Evolutionary conservation across 1,140 invertebrate genomes (phyloP), one percentile per base, ranked within the genome.

Genomic region (Chironomus tepperi): DNA sequence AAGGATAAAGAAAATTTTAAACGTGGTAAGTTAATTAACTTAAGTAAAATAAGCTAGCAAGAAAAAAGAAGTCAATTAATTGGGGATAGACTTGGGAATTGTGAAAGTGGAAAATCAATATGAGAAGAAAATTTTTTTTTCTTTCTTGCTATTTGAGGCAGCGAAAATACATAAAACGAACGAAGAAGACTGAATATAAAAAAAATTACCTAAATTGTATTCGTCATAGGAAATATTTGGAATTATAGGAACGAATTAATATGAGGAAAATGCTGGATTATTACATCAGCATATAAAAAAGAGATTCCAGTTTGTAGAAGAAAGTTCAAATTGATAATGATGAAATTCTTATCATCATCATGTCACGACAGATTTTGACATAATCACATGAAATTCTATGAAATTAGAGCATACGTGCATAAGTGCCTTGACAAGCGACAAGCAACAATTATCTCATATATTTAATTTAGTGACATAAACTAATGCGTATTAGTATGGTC

Each of bases 121-220:
- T 57, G 12, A 57, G n/a, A 57, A 57, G n/a, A 57, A 57, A 12
- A 15, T 57, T 57, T 57, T 47, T 57, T 57, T 57, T 57, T 57
- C 12, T 57, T 57, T 34, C 24, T 34, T 34, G 24, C 24, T 34
- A 1, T 34, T 34, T 34, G 24, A 34, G 24, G 24, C 47, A 57
- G 15, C 47, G 47, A 57, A 57, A n/a, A 57, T n/a, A 57, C 47
- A 34, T 34, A 34, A 34, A 34, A 34, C 24, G 24, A 34, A 34
- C n/a, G 47, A 57, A 57, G 47, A 57, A 57, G 47, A 57, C 47
- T 34, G 24, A 34, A 34, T 34, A 57, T 12, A 57, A 57, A 47
- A 57, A 57, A 57, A n/a, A n/a, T 57, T 57, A 57, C 47, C 47
- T 57, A 57, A 57, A 57, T 57, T 57, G 47, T 57, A n/a, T 57